Base-by-base conservation (phyloP, 2,888 invertebrate species). In the Merodon equestris region DNA sequence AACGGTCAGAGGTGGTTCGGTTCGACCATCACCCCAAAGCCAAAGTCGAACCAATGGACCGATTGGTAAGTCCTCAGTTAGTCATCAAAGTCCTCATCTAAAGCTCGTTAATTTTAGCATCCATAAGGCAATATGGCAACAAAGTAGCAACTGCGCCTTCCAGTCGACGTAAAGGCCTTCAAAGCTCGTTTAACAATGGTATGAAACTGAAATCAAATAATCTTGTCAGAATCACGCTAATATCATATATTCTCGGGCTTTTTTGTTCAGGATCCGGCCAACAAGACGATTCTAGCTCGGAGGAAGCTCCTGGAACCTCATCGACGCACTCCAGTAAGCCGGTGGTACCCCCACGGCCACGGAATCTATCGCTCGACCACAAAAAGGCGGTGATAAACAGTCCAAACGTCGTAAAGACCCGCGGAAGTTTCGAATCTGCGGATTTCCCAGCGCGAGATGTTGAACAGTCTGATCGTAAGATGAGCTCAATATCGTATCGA, bases 211-310 rank as follows among this genome's bases (percentile, higher is more conserved):
- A n/a, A n/a, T n/a, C n/a, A n/a, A n/a, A n/a, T n/a, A n/a, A n/a
- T n/a, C n/a, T n/a, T n/a, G n/a, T n/a, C n/a, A n/a, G n/a, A 53
- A 38, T 38, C 48, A 14, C 1, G 12, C 1, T 13, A 27, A 27
- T 27, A 7, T 27, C n/a, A 15, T 34, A 3, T 5, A 9, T 93
- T 91, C 27, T 40, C 13, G 36, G 0, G 45, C 27, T 40, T 13
- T 27, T 5, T 10, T 9, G 45, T 17, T 10, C 3, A 81, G 76
- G 71, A 56, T 81, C 81, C n/a, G 81, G 76, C 15, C 72, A 73
- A 54, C 93, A 93, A 82, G 95, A 95, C 86, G 95, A 95, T 88
- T 94, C 95, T 54, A 95, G 95, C 84, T 95, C 95, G 0, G 95
- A 95, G 85, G 93, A 94, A 84, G 90, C 87, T 17, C 86, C 86